A percentile compares a stretch with the other conserved stretches of the same genome.
These are phyloP conservation scores for Ephialtes manifestator DNA, from an alignment of 2,888 invertebrate genomes.

Conservation along the genomic window DNA sequence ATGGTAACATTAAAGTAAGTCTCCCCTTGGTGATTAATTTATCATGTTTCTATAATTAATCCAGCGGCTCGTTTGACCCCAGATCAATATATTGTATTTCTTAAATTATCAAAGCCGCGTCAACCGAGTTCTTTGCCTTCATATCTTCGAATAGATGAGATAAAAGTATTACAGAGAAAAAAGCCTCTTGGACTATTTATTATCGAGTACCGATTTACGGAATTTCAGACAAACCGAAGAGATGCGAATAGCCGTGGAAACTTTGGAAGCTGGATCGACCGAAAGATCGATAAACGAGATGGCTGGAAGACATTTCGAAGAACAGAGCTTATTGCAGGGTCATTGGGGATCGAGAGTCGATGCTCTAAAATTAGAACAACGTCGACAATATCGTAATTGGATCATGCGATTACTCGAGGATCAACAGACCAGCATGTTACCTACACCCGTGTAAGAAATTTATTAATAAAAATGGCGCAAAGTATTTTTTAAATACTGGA, in stretches of 20 bases:
- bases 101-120: neutral
- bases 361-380: slow-evolving; percentile 94
- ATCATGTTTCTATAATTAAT: slow-evolving; percentile 22
- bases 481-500: neutral
- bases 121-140: neutral
- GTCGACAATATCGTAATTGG: slow-evolving; percentile 95
- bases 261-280: slow-evolving; percentile 92
- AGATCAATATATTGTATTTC: slow-evolving; percentile 4
- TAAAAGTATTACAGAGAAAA: neutral
- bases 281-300: slow-evolving; percentile 95
- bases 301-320: slow-evolving; percentile 93
- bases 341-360: slow-evolving; percentile 95
- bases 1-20: neutral
- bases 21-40: neutral
- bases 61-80: slow-evolving; percentile 4
- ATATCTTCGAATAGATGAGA: neutral
- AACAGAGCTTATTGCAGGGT: slow-evolving; percentile 93
- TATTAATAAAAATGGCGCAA: neutral
- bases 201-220: slow-evolving; percentile 3
- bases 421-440: slow-evolving; percentile 88
- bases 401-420: slow-evolving; percentile 93
- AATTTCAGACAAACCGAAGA: slow-evolving; percentile 92
- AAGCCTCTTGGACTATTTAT: neutral
- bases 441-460: slow-evolving; percentile 86
- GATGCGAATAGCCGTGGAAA: slow-evolving; percentile 94